These are phyloP conservation scores for Rhinoderma darwinii DNA, from an alignment of 2,113 vertebrate genomes.

Conservation along the genomic window DNA sequence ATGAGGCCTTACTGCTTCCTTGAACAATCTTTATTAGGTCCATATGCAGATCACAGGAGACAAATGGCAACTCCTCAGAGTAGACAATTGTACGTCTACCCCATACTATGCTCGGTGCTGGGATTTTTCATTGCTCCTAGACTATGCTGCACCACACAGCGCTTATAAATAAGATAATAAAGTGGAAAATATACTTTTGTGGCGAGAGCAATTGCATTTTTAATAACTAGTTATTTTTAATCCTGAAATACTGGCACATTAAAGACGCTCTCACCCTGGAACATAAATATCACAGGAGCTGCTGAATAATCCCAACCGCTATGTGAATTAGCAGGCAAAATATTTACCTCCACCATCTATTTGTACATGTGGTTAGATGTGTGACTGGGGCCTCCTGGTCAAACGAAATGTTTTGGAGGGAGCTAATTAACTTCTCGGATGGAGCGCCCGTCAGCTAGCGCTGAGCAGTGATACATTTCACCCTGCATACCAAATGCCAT, in stretches of 20 bases:
- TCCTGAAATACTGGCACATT: constrained; percentile 31
- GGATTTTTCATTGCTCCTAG: background rate
- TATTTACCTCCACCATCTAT: constrained; percentile 26
- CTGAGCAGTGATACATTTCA: constrained; percentile 37
- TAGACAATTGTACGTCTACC: background rate
- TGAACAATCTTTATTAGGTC: too few relatives aligned
- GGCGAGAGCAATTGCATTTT: constrained; percentile 48
- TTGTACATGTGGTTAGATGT: background rate
- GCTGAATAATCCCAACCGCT: constrained; percentile 24
- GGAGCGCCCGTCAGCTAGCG: background rate
- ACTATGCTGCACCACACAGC: background rate
- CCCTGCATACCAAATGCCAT: constrained; percentile 59
- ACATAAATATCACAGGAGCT: constrained; percentile 44
- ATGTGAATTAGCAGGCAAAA: background rate
- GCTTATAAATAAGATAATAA: constrained; percentile 48
- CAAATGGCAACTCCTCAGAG: too few relatives aligned
- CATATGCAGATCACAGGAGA: too few relatives aligned
- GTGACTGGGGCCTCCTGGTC: background rate
- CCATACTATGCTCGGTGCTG: background rate
- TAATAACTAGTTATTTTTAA: constrained; percentile 52
- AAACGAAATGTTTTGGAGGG: constrained; percentile 26
- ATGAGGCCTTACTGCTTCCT: too few relatives aligned
- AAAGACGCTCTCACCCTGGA: constrained; percentile 30
- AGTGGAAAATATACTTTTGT: constrained; percentile 46
- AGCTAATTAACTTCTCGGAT: constrained; percentile 41